Evolutionary conservation across 2,797 vertebrate species (phyloP), one percentile per base, ranked within the genome.

Genomic region (Cottoperca gobio): DNA sequence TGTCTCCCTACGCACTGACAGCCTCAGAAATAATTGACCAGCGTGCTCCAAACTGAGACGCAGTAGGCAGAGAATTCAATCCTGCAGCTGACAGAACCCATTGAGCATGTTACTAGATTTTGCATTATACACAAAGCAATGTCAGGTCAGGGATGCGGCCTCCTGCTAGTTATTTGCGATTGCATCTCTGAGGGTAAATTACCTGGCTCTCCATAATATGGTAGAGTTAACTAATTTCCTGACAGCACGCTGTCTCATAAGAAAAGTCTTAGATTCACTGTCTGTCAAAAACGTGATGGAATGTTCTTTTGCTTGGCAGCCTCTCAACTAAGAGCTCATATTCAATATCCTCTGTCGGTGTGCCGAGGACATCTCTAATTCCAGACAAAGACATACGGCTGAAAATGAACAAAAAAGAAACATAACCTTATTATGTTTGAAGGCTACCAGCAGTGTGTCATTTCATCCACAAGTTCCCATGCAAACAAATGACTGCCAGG

Each of bases 21-120:
- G 94, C 93, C 89, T 95, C 94, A 95, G 93, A 95, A 95, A 95
- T 95, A 95, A 95, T 95, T 95, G 95, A 95, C 94, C 94, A 94
- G 91, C 91, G 69, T 91, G 94, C 93, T 95, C 93, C 93, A 94
- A 92, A 94, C 93, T 88, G 92, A 95, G 94, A 94, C 92, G 84
- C 94, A 92, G 92, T 88, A 93, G 92, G 93, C 87, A 94, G 91
- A 94, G 93, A 95, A 95, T 95, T 94, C 94, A 95, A 95, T 95
- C 94, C 92, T 88, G 88, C 86, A 86, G 91, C 92, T 95, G 95
- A 94, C 95, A 95, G 92, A 94, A 93, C 89, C 93, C 92, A 95
- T 95, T 94, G 94, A 95, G 92, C 89, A 90, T 94, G 94, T 94
- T 94, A 94, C 94, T 71, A 89, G 88, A 93, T 93, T 94, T 94